These are phyloP conservation scores for Baryphthengus martii DNA, from an alignment of 2,113 vertebrate species.

Conservation along the genomic window DNA sequence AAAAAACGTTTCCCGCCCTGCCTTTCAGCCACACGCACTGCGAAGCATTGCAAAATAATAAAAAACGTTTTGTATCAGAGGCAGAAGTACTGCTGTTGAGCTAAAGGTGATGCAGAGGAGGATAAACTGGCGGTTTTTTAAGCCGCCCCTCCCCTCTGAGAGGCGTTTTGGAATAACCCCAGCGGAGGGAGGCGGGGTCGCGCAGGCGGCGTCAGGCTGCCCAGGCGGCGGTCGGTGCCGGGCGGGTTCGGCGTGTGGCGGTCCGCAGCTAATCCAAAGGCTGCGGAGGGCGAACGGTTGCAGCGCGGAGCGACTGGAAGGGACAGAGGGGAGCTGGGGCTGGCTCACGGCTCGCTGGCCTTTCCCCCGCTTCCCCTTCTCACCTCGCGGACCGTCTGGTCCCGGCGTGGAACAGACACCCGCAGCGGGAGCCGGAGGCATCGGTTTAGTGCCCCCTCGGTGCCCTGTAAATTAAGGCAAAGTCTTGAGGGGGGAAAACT, in stretches of 20 bases:
- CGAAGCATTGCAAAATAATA: rapidly evolving
- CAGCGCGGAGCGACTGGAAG: rapidly evolving
- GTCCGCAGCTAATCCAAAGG: rapidly evolving
- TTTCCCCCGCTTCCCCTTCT: rapidly evolving
- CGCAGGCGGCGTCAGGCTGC: neutral
- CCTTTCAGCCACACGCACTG: rapidly evolving
- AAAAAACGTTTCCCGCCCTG: rapidly evolving
- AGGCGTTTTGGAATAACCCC: neutral
- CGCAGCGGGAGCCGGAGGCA: rapidly evolving
- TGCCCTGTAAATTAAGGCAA: too few relatives aligned
- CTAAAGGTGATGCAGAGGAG: rapidly evolving
- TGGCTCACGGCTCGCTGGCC: rapidly evolving
- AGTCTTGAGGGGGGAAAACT: rapidly evolving
- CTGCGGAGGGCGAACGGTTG: rapidly evolving
- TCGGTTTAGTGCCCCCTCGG: rapidly evolving
- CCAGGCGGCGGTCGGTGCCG: rapidly evolving
- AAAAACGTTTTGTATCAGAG: rapidly evolving
- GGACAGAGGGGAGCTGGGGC: rapidly evolving
- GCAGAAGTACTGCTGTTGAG: rapidly evolving
- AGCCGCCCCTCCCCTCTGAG: rapidly evolving
- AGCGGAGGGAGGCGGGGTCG: rapidly evolving
- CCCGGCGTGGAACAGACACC: too few relatives aligned
- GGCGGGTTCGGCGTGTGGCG: rapidly evolving
- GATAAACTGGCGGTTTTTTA: rapidly evolving
- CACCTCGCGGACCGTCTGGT: rapidly evolving